A percentile compares a stretch with the other conserved stretches of the same genome.
Evolutionary conservation across 1,140 invertebrate species (phyloP).

Genomic region (Stegodyphus mimosarum): DNA sequence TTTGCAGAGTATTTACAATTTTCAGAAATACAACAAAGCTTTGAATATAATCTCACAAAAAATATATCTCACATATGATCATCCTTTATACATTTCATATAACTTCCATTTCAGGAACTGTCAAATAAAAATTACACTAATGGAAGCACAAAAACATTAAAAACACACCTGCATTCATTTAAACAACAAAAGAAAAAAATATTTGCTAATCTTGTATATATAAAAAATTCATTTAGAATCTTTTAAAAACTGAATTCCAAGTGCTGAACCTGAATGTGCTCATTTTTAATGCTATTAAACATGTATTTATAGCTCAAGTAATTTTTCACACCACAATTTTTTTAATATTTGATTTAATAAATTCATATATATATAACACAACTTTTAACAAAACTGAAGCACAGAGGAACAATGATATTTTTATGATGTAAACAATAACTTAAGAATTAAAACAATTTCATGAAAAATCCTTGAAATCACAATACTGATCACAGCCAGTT

Average conservation of each 20-base stretch:
- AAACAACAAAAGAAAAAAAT: not conserved
- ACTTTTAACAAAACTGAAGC: too few species aligned
- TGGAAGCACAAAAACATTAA: conserved; percentile 4
- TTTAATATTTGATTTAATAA: too few species aligned
- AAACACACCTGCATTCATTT: not conserved
- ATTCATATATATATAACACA: too few species aligned
- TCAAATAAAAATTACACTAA: not conserved
- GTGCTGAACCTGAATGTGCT: too few species aligned
- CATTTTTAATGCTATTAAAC: too few species aligned
- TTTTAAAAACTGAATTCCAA: not conserved
- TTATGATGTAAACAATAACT: too few species aligned
- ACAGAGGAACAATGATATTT: too few species aligned
- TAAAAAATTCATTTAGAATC: not conserved
- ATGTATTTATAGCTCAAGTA: too few species aligned
- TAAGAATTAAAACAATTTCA: not conserved
- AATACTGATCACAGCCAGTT: conserved; percentile 43
- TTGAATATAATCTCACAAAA: conserved; percentile 2
- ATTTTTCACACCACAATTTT: too few species aligned
- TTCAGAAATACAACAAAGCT: not conserved
- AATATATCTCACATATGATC: conserved; percentile 11
- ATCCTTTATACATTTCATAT: not conserved
- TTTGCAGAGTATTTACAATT: conserved; percentile 1
- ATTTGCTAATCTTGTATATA: not conserved
- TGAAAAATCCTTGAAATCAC: not conserved
- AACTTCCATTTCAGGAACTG: conserved; percentile 10